phyloP scores from a whole-genome alignment of 1,140 invertebrate genomes.

The Drosophila bipectinata region DNA sequence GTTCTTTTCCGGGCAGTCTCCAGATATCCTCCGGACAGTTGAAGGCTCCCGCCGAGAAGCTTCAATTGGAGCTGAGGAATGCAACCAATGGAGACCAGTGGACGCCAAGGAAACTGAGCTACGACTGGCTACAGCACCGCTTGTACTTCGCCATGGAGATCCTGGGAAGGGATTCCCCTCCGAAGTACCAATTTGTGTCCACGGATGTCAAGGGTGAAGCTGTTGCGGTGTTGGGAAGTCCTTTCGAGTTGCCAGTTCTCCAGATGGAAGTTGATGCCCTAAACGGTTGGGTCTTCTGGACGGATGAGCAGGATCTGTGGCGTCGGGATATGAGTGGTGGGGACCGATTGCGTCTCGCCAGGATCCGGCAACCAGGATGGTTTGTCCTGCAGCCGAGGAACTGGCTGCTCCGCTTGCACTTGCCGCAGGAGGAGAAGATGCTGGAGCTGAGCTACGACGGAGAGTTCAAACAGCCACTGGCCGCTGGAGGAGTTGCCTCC shows the following conservation, averaged over 20 bases:
- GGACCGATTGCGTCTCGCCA: slow-evolving; percentile 11
- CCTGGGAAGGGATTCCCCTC: slow-evolving; percentile 51
- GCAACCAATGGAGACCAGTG: not conserved
- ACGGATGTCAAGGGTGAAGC: slow-evolving; percentile 21
- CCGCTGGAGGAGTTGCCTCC: not conserved
- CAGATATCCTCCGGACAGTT: slow-evolving; percentile 19
- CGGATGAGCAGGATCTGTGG: slow-evolving; percentile 87
- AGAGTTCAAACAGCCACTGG: not conserved
- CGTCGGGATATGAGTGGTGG: slow-evolving; percentile 88
- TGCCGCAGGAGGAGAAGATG: slow-evolving; percentile 90
- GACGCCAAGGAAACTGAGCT: slow-evolving; percentile 87
- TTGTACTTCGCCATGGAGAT: slow-evolving; percentile 90
- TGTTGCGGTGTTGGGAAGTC: not conserved
- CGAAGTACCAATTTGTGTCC: slow-evolving; percentile 11
- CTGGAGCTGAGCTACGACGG: slow-evolving; percentile 91
- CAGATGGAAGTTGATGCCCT: slow-evolving; percentile 95
- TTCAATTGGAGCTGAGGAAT: not conserved
- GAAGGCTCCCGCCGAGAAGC: not conserved
- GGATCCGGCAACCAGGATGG: slow-evolving; percentile 85
- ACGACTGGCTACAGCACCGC: slow-evolving; percentile 94
- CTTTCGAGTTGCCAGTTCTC: slow-evolving; percentile 78
- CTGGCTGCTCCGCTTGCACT: slow-evolving; percentile 90
- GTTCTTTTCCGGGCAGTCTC: slow-evolving; percentile 22
- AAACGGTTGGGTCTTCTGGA: slow-evolving; percentile 96
- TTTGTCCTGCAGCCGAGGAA: slow-evolving; percentile 90